phyloP scores from a whole-genome alignment of 2,797 vertebrate genomes.

The Lacerta agilis region DNA sequence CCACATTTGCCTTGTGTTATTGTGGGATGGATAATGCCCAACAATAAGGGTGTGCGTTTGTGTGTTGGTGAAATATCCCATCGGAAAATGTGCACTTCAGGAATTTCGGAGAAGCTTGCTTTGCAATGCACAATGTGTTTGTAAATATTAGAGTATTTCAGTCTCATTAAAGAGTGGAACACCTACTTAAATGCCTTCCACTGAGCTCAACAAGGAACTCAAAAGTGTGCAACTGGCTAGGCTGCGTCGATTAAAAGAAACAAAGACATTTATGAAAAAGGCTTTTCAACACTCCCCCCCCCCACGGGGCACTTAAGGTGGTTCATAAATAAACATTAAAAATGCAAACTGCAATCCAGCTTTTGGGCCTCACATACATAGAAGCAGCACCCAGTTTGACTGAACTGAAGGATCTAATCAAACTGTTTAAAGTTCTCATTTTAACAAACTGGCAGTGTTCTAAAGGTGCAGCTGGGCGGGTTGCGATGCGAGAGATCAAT shows the following conservation, averaged over 20 bases:
- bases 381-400: background rate
- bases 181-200: background rate
- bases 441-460: background rate
- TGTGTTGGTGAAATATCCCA: slow-evolving; percentile 47
- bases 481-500: background rate
- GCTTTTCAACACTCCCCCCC: background rate
- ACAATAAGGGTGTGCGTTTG: slow-evolving; percentile 43
- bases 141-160: background rate
- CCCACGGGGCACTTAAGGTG: background rate
- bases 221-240: background rate
- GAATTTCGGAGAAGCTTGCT: slow-evolving; percentile 65
- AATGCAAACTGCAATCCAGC: background rate
- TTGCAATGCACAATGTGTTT: slow-evolving; percentile 63
- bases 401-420: background rate
- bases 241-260: background rate
- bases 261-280: background rate
- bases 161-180: background rate
- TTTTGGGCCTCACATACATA: too few species aligned
- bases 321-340: background rate
- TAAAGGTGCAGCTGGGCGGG: background rate
- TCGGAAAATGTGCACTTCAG: slow-evolving; percentile 68
- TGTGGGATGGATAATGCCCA: slow-evolving; percentile 65
- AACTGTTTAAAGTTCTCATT: background rate
- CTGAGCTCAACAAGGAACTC: background rate
- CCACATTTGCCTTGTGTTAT: slow-evolving; percentile 64